Evolutionary conservation across 2,888 invertebrate genomes (phyloP).

Genomic region (Abscondita cerata): DNA sequence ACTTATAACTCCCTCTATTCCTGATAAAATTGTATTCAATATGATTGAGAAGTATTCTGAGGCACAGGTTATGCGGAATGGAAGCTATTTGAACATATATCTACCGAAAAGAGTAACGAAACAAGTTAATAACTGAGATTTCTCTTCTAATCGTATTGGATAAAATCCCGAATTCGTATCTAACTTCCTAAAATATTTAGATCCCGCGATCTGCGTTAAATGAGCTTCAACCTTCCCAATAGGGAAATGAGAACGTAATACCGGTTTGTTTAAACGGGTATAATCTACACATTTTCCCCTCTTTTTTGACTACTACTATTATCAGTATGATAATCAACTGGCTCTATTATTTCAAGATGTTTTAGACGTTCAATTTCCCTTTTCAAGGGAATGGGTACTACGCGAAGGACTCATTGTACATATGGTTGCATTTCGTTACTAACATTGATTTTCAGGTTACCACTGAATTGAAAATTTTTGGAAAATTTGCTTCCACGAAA

Average conservation of each 20-base stretch:
- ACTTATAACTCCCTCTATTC: background rate
- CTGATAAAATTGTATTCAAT: background rate
- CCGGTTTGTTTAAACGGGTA: slow-evolving; percentile 35
- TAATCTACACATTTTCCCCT: slow-evolving; percentile 31
- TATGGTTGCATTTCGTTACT: slow-evolving; percentile 21
- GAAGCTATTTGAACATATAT: background rate
- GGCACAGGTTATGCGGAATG: background rate
- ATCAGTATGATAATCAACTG: slow-evolving; percentile 29
- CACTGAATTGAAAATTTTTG: too few relatives aligned
- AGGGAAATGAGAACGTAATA: slow-evolving; percentile 38
- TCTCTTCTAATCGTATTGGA: too few relatives aligned
- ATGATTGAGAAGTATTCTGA: background rate
- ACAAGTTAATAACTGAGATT: background rate
- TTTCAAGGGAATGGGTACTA: slow-evolving; percentile 38
- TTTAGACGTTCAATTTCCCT: slow-evolving; percentile 28
- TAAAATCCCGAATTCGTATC: slow-evolving; percentile 31
- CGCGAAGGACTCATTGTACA: slow-evolving; percentile 30
- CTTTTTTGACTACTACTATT: slow-evolving; percentile 33
- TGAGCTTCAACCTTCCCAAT: slow-evolving; percentile 42
- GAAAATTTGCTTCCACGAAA: too few relatives aligned
- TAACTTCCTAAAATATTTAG: slow-evolving; percentile 41
- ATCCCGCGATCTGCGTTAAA: slow-evolving; percentile 36
- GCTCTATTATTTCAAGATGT: slow-evolving; percentile 33
- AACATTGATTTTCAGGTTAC: background rate
- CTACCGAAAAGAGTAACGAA: background rate